Evolutionary conservation across 2,113 vertebrate species (phyloP), one percentile per base, ranked within the genome.

Genomic region (Dicaeum eximium): DNA sequence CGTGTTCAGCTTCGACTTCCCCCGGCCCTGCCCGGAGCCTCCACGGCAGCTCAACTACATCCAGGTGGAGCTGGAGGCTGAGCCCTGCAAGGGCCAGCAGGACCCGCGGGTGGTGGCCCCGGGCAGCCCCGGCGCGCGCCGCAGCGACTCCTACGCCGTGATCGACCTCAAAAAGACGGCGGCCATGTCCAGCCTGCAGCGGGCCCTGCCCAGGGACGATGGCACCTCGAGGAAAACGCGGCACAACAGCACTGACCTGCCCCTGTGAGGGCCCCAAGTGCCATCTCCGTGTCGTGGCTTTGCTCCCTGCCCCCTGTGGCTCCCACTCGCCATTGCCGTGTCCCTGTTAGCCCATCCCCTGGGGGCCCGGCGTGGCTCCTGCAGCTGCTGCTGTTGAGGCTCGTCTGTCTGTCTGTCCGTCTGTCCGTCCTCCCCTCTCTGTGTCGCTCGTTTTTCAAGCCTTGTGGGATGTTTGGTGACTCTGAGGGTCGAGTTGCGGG

Each of bases 161-260:
- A 99, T 99, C 14, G 99, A 99, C 98, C 98, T 99, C 75, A 99
- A 99, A 97, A 99, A 99, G 98, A 99, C 99, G 1, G 99, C 98
- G 71, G 99, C 99, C 97, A 99, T 99, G 99, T 99, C 99, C 97
- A 99, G 98, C 96, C 97, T 99, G 97, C 99, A 99, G 97, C 98
- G 99, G 97, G 99, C 99, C 22, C 98, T 99, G 97, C 99, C 99
- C 37, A 98, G 98, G 56, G 99, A 99, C 31, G 99, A 99, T 53
- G 99, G 99, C 83, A 99, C 99, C 23, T 98, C 99, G 23, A 98
- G 99, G 97, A 99, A 99, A 97, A 99, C 99, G 60, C 98, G 99
- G 83, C 99, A 99, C 98, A 99, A 99, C 98, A 99, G 99, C 98
- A 99, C 99, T 53, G 99, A 99, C 98, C 98, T 99, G 98, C 99